Base-by-base conservation (phyloP, 2,888 invertebrate species). In the Hirtodrosophila confusa region DNA sequence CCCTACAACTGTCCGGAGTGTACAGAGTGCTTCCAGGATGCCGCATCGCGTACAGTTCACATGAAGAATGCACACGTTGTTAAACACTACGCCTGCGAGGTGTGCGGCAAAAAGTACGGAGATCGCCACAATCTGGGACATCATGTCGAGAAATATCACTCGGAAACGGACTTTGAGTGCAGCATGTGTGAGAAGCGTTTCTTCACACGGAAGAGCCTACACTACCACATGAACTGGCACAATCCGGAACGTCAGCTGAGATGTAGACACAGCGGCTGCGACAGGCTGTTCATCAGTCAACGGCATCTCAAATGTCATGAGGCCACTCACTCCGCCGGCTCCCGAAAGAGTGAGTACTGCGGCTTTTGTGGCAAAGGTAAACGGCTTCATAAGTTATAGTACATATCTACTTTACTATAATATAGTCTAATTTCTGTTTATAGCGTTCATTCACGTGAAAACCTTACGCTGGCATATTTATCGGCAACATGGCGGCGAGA, bases 161-260 rank as follows among this genome's bases (percentile, higher is more conserved):
- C 89, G 43, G 90, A 90, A 10, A 85, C 84, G 23, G 89, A 89
- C 65, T 89, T 89, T 24, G 90, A 89, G 58, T 89, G 89, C 62
- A 70, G 57, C 0, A 55, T 82, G 41, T 89, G 89, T 29, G 90
- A 80, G 17, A 90, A 90, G 43, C 89, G 88, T n/a, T 89, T 90
- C 63, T 87, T 89, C 31, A 88, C 90, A 3, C 80, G 88, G 6
- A 89, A 90, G 55, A 90, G 90, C 40, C 69, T 90, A 3, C 90
- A 86, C 37, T 89, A 89, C 49, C 89, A 89, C 57, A 90, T 86
- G 84, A 90, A 88, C 49, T 89, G 89, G 89, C 89, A 89, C 47
- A 88, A 86, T 53, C 89, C 89, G 12, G 82, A 88, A 23, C 78
- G 84, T 3, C 89, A 89, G 58, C 61, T 89, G 7, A 83, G 88